A percentile compares a stretch with the other conserved stretches of the same genome.
These are phyloP conservation scores for Callaeas wilsoni DNA, from an alignment of 2,113 vertebrate genomes.

Conservation along the genomic window DNA sequence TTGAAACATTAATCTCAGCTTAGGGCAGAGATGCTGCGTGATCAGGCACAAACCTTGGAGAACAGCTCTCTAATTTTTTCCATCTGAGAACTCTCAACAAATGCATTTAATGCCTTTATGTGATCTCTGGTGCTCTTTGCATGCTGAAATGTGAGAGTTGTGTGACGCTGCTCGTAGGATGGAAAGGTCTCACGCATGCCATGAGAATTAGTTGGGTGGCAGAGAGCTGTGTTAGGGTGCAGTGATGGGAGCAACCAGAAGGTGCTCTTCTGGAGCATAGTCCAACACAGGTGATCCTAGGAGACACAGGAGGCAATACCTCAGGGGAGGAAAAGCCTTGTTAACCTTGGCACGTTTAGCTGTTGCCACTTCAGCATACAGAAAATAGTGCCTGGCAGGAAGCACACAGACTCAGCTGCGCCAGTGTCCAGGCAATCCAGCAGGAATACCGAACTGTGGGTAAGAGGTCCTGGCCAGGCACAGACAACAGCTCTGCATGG, in stretches of 20 bases:
- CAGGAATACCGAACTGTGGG: neutral
- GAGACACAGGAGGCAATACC: neutral
- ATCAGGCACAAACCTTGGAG: neutral
- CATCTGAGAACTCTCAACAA: neutral
- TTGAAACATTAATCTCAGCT: neutral
- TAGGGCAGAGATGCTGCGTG: neutral
- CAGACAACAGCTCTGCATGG: neutral
- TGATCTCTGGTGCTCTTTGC: neutral
- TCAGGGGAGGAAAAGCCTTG: neutral
- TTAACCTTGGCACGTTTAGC: neutral
- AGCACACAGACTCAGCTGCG: neutral
- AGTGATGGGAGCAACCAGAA: neutral
- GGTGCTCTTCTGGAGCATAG: neutral
- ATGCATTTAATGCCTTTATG: neutral
- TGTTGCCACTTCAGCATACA: neutral
- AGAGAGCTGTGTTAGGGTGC: neutral
- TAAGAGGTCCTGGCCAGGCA: neutral
- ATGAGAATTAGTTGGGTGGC: neutral
- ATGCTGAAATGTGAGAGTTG: neutral
- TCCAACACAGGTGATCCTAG: neutral
- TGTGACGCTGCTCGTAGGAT: neutral
- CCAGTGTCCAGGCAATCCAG: neutral
- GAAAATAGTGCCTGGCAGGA: neutral
- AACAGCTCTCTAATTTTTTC: neutral
- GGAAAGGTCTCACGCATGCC: neutral